Percentiles rank a stretch among this genome's conserved stretches.
These are phyloP conservation scores for Tubulanus polymorphus DNA, from an alignment of 2,888 invertebrate genomes.

Conservation along the genomic window DNA sequence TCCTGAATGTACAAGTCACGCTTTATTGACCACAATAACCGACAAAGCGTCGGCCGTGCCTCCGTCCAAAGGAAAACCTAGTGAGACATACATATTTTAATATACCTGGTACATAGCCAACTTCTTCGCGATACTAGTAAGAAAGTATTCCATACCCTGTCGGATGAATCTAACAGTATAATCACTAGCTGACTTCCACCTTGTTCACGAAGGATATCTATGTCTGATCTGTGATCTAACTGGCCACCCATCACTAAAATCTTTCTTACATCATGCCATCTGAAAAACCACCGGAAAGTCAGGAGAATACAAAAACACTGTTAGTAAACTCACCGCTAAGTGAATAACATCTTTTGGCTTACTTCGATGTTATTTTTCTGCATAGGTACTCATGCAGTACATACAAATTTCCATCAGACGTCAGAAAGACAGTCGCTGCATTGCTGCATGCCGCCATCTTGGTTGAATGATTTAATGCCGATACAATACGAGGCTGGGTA, in stretches of 20 bases:
- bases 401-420: conserved; percentile 66
- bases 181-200: conserved; percentile 61
- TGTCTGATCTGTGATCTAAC: conserved; percentile 53
- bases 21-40: too few species aligned
- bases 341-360: too few species aligned
- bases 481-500: conserved; percentile 45
- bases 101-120: too few species aligned
- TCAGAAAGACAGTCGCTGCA: conserved; percentile 67
- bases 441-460: conserved; percentile 63
- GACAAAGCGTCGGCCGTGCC: too few species aligned
- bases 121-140: too few species aligned
- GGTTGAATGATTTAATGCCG: conserved; percentile 51
- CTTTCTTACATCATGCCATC: conserved; percentile 50
- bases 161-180: conserved; percentile 34
- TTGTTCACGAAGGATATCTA: conserved; percentile 52
- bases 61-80: too few species aligned
- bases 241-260: conserved; percentile 60
- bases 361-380: conserved; percentile 66
- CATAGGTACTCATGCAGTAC: conserved; percentile 68
- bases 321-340: too few species aligned
- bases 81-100: too few species aligned
- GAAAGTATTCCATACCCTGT: too few species aligned
- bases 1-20: too few species aligned
- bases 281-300: conserved; percentile 31
- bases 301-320: too few species aligned